phyloP scores from a whole-genome alignment of 2,113 vertebrate genomes.

The Lanius ludovicianus region DNA sequence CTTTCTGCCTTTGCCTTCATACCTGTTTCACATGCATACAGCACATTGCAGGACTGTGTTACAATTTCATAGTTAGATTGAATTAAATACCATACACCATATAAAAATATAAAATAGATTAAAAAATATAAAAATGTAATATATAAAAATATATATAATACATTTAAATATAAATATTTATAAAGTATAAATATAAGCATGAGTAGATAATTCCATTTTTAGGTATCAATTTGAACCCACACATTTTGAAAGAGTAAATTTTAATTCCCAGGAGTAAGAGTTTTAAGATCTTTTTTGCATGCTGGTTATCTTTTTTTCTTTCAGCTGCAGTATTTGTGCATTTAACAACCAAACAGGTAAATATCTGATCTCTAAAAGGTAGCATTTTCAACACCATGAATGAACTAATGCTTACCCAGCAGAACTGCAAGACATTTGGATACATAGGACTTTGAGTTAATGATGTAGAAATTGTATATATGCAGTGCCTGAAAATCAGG shows the following conservation, averaged over 20 bases:
- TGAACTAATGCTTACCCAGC: slow-evolving; percentile 49
- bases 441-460: slow-evolving; percentile 59
- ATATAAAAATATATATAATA: background rate
- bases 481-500: slow-evolving; percentile 23
- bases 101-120: background rate
- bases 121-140: background rate
- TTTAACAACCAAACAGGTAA: slow-evolving; percentile 34
- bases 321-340: background rate
- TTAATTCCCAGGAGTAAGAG: background rate
- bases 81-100: background rate
- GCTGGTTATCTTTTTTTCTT: background rate
- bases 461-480: slow-evolving; percentile 69
- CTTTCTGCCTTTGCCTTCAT: background rate
- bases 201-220: background rate
- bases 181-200: background rate
- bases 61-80: background rate
- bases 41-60: background rate
- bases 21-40: background rate
- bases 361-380: slow-evolving; percentile 35
- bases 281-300: background rate
- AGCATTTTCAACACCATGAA: slow-evolving; percentile 46
- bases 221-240: background rate
- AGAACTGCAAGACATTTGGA: slow-evolving; percentile 50
- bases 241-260: background rate
- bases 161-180: background rate